phyloP scores from a whole-genome alignment of 2,888 invertebrate genomes.

The Barypeithes pellucidus region DNA sequence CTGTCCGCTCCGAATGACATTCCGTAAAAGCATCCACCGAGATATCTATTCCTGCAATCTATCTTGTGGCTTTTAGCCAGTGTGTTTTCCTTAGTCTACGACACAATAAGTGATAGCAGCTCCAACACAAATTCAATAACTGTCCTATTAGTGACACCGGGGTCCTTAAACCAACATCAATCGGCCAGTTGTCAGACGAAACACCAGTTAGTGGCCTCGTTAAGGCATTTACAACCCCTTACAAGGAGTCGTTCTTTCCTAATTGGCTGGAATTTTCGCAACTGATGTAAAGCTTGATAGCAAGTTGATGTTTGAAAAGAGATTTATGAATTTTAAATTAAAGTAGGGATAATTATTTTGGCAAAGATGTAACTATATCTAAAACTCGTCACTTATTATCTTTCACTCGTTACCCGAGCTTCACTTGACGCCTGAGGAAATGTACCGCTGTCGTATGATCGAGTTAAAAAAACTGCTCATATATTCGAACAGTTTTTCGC shows the following conservation, averaged over 20 bases:
- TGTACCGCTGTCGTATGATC: too few species aligned
- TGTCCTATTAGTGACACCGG: constrained; percentile 65
- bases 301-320: constrained; percentile 20
- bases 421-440: too few species aligned
- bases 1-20: constrained; percentile 16
- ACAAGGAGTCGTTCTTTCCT: constrained; percentile 56
- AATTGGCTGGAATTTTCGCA: constrained; percentile 51
- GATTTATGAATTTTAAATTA: constrained; percentile 17
- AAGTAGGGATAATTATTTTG: constrained; percentile 6
- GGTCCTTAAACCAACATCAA: constrained; percentile 62
- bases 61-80: constrained; percentile 37
- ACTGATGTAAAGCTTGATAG: constrained; percentile 23
- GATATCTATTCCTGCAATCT: constrained; percentile 47
- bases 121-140: constrained; percentile 64
- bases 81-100: constrained; percentile 44
- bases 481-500: too few species aligned
- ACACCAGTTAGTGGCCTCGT: constrained; percentile 57
- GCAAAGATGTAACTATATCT: too few species aligned
- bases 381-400: too few species aligned
- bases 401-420: too few species aligned
- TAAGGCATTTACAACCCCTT: constrained; percentile 57
- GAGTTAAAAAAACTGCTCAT: too few species aligned
- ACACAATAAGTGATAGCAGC: constrained; percentile 60
- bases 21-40: constrained; percentile 39
- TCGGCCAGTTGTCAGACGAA: constrained; percentile 57